Conservation (phyloP, 2,888 invertebrate species). For the Torymus aiolomorphi region DNA sequence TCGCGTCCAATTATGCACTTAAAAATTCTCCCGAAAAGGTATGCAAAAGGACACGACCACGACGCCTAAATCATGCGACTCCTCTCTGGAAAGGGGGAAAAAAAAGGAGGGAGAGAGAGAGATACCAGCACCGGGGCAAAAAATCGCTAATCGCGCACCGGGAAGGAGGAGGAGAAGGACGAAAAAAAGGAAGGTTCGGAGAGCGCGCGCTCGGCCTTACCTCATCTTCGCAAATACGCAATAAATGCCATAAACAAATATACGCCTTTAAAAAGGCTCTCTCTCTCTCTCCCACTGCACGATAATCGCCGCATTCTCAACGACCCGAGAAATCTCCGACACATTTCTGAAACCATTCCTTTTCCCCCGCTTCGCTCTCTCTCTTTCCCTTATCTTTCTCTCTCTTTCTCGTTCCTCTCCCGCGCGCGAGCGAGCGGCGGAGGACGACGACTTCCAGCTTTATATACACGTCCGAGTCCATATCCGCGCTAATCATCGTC, state of each 20-base stretch:
- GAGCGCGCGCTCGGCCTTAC: conserved; percentile 20
- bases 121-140: not conserved
- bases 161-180: not conserved
- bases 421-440: not conserved
- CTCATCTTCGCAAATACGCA: conserved; percentile 50
- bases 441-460: conserved; percentile 22
- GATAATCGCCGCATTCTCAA: conserved; percentile 55
- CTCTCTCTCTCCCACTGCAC: not conserved
- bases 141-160: conserved; percentile 13
- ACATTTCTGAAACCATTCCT: conserved; percentile 50
- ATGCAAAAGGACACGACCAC: not conserved
- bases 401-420: not conserved
- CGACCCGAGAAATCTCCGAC: conserved; percentile 52
- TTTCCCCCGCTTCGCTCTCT: conserved; percentile 7
- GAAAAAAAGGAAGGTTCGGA: conserved; percentile 1
- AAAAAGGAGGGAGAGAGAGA: not conserved
- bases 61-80: conserved; percentile 33
- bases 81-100: not conserved
- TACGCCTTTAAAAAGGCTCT: conserved; percentile 40
- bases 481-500: conserved; percentile 57
- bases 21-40: not conserved
- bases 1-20: conserved; percentile 5
- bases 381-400: conserved; percentile 15
- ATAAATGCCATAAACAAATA: conserved; percentile 57
- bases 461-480: conserved; percentile 49